Conservation (phyloP, 2,888 invertebrate genomes). For the Caenorhabditis parvicauda region DNA sequence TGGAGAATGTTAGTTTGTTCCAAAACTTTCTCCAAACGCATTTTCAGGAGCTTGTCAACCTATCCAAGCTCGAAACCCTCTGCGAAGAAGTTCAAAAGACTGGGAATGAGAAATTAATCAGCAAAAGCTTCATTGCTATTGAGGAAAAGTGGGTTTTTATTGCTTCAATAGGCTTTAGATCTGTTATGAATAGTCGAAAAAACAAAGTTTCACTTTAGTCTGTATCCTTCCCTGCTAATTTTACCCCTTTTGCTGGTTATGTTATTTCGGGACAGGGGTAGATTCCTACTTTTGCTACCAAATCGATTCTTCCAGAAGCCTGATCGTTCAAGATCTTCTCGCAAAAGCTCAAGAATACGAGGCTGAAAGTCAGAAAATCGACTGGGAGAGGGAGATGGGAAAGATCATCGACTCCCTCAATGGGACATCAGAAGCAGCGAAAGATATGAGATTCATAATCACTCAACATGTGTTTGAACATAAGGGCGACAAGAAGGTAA, state of each 20-base stretch:
- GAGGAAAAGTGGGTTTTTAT: constrained; percentile 36
- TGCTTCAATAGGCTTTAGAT: too few relatives aligned
- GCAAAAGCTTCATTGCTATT: constrained; percentile 32
- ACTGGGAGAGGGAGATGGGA: constrained; percentile 21
- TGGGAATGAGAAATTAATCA: constrained; percentile 26
- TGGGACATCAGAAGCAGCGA: constrained; percentile 28
- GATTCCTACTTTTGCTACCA: too few relatives aligned
- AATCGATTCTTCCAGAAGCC: constrained; percentile 2
- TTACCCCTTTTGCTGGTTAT: too few relatives aligned
- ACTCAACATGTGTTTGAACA: constrained; percentile 37
- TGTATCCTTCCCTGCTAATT: too few relatives aligned
- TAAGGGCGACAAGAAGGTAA: constrained; percentile 31
- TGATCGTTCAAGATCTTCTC: constrained; percentile 27
- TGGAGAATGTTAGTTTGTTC: constrained; percentile 1
- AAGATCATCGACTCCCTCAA: constrained; percentile 29
- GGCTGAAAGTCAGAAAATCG: constrained; percentile 15
- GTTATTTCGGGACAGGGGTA: too few relatives aligned
- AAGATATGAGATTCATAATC: constrained; percentile 38
- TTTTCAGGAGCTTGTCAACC: constrained; percentile 16
- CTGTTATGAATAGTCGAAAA: too few relatives aligned
- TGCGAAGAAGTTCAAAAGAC: constrained; percentile 33
- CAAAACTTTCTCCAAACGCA: neutral
- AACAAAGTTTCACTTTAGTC: too few relatives aligned
- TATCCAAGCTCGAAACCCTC: constrained; percentile 22
- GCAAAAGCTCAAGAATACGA: constrained; percentile 14